Evolutionary conservation across 2,888 invertebrate genomes (phyloP).

Genomic region (Catocala sponsa): DNA sequence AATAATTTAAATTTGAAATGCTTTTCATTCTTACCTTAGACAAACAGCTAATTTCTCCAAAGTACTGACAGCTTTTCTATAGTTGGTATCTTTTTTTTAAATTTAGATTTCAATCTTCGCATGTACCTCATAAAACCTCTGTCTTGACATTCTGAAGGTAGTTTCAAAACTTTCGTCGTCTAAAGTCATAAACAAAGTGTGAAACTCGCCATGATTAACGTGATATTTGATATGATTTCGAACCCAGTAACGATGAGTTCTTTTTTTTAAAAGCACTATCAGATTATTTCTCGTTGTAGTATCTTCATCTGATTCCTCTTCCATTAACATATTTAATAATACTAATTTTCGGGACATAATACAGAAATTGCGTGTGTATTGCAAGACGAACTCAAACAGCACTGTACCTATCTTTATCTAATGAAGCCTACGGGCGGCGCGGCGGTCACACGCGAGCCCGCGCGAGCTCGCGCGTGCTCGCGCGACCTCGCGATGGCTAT

Average conservation of each 20-base stretch:
- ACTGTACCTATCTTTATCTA: slow-evolving; percentile 10
- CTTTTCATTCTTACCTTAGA: background rate
- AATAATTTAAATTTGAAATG: too few species aligned
- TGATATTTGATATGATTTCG: slow-evolving; percentile 11
- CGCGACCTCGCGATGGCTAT: too few species aligned
- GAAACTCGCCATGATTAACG: slow-evolving; percentile 16
- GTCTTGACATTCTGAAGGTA: slow-evolving; percentile 8
- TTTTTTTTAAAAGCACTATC: slow-evolving; percentile 13
- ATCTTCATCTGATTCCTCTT: slow-evolving; percentile 17
- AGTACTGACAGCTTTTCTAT: slow-evolving; percentile 6
- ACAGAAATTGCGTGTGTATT: slow-evolving; percentile 19
- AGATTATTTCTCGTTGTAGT: slow-evolving; percentile 16
- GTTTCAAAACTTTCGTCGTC: slow-evolving; percentile 11
- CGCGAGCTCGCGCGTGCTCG: too few species aligned
- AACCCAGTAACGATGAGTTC: slow-evolving; percentile 11
- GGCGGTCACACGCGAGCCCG: too few species aligned
- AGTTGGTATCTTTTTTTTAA: background rate
- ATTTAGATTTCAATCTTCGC: too few species aligned
- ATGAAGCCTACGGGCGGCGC: slow-evolving; percentile 1
- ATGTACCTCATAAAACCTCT: too few species aligned
- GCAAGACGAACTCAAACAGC: slow-evolving; percentile 12
- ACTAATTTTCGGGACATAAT: slow-evolving; percentile 13
- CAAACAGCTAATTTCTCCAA: slow-evolving; percentile 7
- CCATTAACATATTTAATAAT: slow-evolving; percentile 16
- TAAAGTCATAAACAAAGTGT: slow-evolving; percentile 15